Base-by-base conservation (phyloP, 2,888 invertebrate genomes). In the Peribatodes rhomboidaria region DNA sequence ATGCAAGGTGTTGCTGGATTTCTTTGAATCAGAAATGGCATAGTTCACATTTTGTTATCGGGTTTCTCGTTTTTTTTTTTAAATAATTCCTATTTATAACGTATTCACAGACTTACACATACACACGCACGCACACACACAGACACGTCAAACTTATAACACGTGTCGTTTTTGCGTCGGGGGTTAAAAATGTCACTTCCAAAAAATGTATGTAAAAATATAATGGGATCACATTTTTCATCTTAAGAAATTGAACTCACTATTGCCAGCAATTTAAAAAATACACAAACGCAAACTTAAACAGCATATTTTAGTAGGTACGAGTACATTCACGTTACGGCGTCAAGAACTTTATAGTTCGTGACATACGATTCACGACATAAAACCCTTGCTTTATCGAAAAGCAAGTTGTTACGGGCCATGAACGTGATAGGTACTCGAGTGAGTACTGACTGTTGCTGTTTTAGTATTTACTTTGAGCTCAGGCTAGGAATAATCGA, bases 321-420 rank as follows among this genome's bases (percentile, higher is more conserved):
- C n/a, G n/a, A n/a, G n/a, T 41, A 14, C 16, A 13, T 41, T 41
- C 14, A 14, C 35, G 44, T 35, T 37, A 22, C 27, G 33, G 33
- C 49, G 50, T 53, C 59, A 60, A 47, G 9, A 9, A 39, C 58
- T 65, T 65, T 65, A 65, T 53, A 55, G 59, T 41, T 57, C 42
- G 54, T 65, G 49, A 65, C 56, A 61, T 66, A 61, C 67, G 53
- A 64, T 52, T 59, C 16, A 13, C 22, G 52, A 50, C 58, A 61
- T 70, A 68, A 70, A 70, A 62, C 52, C 56, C 41, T 67, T 55
- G 60, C 65, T 59, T 66, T 54, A 62, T 62, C 50, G 13, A 35
- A 56, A 50, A 56, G 18, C 61, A 52, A 70, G 59, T 66, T 54
- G 64, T 68, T 44, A 63, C 56, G 65, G 46, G 61, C 54, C 61